These are phyloP conservation scores for Camelus bactrianus DNA, from an alignment of 2,113 vertebrate species.

Conservation along the genomic window DNA sequence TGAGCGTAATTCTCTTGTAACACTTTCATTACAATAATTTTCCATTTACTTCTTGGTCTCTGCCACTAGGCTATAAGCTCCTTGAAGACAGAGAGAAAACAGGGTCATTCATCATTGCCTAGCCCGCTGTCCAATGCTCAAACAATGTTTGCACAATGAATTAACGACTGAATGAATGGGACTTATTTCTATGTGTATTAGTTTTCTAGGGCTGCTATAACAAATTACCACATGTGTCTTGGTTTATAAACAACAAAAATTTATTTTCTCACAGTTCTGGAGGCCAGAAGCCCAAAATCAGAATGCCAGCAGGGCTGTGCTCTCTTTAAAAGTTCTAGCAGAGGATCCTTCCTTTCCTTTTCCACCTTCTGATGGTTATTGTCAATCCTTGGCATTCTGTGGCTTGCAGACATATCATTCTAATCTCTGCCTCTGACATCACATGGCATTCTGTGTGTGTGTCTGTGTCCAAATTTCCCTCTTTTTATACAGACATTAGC, in stretches of 20 bases:
- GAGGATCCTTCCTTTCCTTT: neutral
- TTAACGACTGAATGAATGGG: neutral
- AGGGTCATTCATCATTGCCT: neutral
- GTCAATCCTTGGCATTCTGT: neutral
- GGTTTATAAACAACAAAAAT: neutral
- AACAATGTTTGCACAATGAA: slow-evolving; percentile 33
- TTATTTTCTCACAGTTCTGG: neutral
- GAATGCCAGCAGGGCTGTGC: neutral
- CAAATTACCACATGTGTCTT: neutral
- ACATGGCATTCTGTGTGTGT: neutral
- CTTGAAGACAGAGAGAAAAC: slow-evolving; percentile 22
- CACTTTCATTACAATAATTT: slow-evolving; percentile 39
- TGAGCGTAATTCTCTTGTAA: neutral
- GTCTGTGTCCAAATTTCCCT: neutral
- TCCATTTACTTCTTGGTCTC: slow-evolving; percentile 3
- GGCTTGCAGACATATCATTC: neutral
- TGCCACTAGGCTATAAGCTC: neutral
- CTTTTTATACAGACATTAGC: neutral
- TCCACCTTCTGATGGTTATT: neutral
- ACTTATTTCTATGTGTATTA: slow-evolving; percentile 16
- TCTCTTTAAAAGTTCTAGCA: neutral
- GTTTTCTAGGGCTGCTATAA: neutral
- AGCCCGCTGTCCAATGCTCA: neutral
- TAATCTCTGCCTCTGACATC: neutral
- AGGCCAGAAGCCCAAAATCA: neutral